These are phyloP conservation scores for Mionectes macconnelli DNA, from an alignment of 2,113 vertebrate genomes.

Conservation along the genomic window DNA sequence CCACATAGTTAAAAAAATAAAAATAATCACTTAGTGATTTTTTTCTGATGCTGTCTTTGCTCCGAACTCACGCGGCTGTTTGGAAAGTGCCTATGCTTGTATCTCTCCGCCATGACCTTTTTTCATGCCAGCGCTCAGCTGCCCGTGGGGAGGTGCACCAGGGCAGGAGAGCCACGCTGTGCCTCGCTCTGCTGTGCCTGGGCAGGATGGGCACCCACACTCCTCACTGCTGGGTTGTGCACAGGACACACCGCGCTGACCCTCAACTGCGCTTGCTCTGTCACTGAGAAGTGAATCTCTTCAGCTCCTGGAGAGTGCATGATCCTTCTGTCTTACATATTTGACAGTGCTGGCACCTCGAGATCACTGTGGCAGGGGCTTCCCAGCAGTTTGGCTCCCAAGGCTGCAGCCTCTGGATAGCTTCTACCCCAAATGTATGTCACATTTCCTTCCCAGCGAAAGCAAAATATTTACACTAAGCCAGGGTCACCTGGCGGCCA, in stretches of 20 bases:
- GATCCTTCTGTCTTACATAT: fast-evolving
- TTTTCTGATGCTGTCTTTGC: neutral
- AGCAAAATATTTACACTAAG: constrained; percentile 71
- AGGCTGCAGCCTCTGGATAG: constrained; percentile 56
- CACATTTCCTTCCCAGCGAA: constrained; percentile 63
- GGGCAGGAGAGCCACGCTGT: neutral
- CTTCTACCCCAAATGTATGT: constrained; percentile 60
- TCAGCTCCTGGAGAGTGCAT: neutral
- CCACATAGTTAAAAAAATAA: fast-evolving
- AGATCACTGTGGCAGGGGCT: neutral
- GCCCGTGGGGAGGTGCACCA: neutral
- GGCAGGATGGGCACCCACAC: fast-evolving
- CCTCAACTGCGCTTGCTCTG: neutral
- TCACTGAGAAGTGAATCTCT: neutral
- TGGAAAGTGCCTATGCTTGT: neutral
- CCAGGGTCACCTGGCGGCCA: constrained; percentile 50
- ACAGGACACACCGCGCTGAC: neutral
- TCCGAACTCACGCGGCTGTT: neutral
- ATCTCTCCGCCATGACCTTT: neutral
- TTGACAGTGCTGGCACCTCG: neutral
- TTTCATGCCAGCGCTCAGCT: neutral
- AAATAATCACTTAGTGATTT: neutral
- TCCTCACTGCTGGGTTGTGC: neutral
- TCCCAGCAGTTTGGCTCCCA: neutral
- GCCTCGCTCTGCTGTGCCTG: neutral